Base-by-base conservation (phyloP, 2,113 vertebrate species). In the Fregata magnificens region DNA sequence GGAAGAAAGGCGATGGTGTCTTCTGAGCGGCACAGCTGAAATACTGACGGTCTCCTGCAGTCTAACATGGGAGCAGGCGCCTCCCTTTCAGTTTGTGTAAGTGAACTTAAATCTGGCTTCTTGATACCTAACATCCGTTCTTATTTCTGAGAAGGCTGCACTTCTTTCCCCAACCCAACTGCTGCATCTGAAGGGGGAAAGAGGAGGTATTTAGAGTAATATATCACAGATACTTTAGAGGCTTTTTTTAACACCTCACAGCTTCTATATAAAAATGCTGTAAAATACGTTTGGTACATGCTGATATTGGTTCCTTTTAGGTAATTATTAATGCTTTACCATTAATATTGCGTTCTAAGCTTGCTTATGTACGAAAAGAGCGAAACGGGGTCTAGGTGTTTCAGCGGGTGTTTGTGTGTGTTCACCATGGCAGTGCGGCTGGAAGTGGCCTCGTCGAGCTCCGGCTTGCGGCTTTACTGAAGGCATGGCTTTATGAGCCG, bases 1-100 rank as follows among this genome's bases (percentile, higher is more conserved):
- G 42, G 73, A 69, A 76, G 88, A 29, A 77, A 94, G 65, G 69
- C 44, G 66, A 58, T 18, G 55, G 42, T 56, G 53, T 67, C 53
- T 34, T 20, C 77, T 4, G 56, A 73, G 58, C 70, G 82, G 88
- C 55, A 11, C 65, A 49, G 47, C 81, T 90, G 79, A 84, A 72
- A 52, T 2, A 15, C 53, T 26, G 83, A 50, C 10, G 2, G 34
- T 62, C 42, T 62, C n/a, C 89, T 58, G 36, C 49, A 34, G 40
- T 4, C 81, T 88, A n/a, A 95, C 44, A 98, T 99, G 98, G 98
- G 98, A 95, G 96, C 97, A 40, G 95, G 98, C 3, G 94, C 98
- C 42, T 99, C 98, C 59, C 31, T 99, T 63, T 98, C 98, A 13
- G 65, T 98, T 36, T 99, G 99, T 86, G 98, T 99, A 98, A 99